Percentiles rank a stretch among this genome's conserved stretches.
Conservation (phyloP, 2,113 vertebrate genomes). For the Progne subis region DNA sequence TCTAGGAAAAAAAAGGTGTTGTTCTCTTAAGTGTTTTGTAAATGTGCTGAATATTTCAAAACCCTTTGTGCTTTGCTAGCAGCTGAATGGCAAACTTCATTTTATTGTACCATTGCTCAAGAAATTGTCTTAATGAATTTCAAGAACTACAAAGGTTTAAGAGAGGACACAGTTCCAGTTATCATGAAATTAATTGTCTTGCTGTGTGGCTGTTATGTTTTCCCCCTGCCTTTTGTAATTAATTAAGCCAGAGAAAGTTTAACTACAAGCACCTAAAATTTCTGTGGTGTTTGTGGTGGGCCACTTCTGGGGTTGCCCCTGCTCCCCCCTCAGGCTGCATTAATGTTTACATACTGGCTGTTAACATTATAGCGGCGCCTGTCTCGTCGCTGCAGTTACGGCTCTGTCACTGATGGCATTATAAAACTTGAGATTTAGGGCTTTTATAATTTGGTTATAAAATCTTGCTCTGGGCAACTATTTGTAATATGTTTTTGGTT, state of each 20-base stretch:
- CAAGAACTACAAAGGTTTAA: neutral
- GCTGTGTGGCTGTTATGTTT: neutral
- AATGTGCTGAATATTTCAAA: neutral
- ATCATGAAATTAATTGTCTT: neutral
- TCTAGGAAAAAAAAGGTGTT: neutral
- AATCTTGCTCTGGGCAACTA: slow-evolving; percentile 14
- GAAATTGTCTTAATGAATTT: neutral
- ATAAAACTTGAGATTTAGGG: slow-evolving; percentile 48
- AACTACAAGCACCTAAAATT: neutral
- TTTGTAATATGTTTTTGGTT: neutral
- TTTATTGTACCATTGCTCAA: neutral
- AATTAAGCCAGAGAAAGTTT: neutral
- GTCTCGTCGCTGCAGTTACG: neutral
- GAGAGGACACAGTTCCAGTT: neutral
- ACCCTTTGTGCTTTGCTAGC: neutral
- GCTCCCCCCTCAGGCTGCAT: neutral
- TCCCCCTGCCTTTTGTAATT: neutral
- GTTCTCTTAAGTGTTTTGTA: neutral
- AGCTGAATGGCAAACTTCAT: neutral
- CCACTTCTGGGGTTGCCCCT: neutral
- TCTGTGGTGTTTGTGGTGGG: neutral
- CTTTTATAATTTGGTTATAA: slow-evolving; percentile 55
- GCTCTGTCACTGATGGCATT: slow-evolving; percentile 46
- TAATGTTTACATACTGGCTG: slow-evolving; percentile 39
- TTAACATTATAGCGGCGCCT: slow-evolving; percentile 62